Percentiles rank a stretch among this genome's conserved stretches.
These are phyloP conservation scores for Monoplex corrugatus DNA, from an alignment of 2,888 invertebrate species.

Conservation along the genomic window DNA sequence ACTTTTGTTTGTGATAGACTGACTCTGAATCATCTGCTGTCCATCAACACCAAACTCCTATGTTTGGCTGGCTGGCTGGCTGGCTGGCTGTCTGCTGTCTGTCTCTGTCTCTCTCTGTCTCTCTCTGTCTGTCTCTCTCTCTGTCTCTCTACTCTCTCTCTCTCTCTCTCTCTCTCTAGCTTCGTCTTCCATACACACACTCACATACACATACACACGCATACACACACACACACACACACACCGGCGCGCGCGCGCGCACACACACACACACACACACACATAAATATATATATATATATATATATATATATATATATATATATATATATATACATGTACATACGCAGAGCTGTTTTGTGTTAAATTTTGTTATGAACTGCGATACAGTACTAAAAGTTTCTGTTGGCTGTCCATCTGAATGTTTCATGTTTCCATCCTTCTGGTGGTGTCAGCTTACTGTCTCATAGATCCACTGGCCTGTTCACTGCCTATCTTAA, in stretches of 20 bases:
- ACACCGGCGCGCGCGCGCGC: constrained; percentile 11
- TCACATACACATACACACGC: not conserved
- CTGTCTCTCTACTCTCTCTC: not conserved
- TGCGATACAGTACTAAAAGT: too few relatives aligned
- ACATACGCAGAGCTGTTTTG: not conserved
- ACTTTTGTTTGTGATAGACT: too few relatives aligned
- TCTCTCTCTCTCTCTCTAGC: not conserved
- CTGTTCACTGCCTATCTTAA: not conserved
- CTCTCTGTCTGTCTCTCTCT: not conserved
- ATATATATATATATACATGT: not conserved
- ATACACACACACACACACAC: not conserved
- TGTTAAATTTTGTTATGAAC: too few relatives aligned
- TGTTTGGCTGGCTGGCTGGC: not conserved
- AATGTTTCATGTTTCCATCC: too few relatives aligned
- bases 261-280: constrained; percentile 23
- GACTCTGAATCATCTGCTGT: not conserved
- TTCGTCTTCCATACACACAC: too few relatives aligned
- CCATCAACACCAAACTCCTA: not conserved
- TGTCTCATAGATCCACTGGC: too few relatives aligned
- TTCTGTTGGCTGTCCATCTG: too few relatives aligned
- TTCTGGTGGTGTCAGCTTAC: too few relatives aligned
- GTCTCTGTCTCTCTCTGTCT: not conserved
- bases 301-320: constrained; percentile 15
- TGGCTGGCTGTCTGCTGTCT: not conserved
- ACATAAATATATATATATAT: not conserved